A percentile compares a stretch with the other conserved stretches of the same genome.
These are phyloP conservation scores for Ctenopoma multispine DNA, from an alignment of 2,797 vertebrate genomes.

Conservation along the genomic window DNA sequence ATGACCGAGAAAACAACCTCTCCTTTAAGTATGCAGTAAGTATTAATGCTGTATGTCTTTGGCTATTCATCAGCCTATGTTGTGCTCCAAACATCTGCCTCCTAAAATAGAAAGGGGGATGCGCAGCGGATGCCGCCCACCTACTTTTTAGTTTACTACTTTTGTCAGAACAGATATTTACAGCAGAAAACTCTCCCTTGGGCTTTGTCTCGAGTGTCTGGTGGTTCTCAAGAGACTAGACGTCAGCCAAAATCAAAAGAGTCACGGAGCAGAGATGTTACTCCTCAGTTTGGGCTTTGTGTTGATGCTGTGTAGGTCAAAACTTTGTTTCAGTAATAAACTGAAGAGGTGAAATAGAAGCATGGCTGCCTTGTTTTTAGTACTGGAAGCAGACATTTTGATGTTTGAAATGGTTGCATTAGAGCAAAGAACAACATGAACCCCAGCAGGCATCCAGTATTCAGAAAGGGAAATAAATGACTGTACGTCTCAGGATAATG, in stretches of 20 bases:
- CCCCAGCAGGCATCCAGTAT: background rate
- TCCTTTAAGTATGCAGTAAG: slow-evolving; percentile 93
- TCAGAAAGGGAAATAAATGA: background rate
- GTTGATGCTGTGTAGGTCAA: slow-evolving; percentile 1
- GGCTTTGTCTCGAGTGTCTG: slow-evolving; percentile 25
- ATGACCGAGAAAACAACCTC: slow-evolving; percentile 90
- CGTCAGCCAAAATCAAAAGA: slow-evolving; percentile 33
- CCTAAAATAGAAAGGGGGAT: background rate
- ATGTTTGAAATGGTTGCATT: background rate
- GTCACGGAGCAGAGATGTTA: background rate
- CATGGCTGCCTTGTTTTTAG: background rate
- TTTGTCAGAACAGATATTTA: slow-evolving; percentile 7
- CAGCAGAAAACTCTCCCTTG: background rate
- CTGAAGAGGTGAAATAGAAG: background rate
- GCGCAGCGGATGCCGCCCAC: background rate
- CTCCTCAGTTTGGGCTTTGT: slow-evolving; percentile 5
- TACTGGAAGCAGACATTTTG: too few relatives aligned
- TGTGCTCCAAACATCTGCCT: background rate
- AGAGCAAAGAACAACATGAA: background rate
- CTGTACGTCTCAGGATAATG: too few relatives aligned
- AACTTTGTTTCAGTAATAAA: background rate
- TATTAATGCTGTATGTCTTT: slow-evolving; percentile 35
- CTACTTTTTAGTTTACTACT: background rate
- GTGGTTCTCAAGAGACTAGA: slow-evolving; percentile 43
- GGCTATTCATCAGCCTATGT: background rate